Evolutionary conservation across 2,797 vertebrate genomes (phyloP).

Genomic region (Brotogeris chrysoptera): DNA sequence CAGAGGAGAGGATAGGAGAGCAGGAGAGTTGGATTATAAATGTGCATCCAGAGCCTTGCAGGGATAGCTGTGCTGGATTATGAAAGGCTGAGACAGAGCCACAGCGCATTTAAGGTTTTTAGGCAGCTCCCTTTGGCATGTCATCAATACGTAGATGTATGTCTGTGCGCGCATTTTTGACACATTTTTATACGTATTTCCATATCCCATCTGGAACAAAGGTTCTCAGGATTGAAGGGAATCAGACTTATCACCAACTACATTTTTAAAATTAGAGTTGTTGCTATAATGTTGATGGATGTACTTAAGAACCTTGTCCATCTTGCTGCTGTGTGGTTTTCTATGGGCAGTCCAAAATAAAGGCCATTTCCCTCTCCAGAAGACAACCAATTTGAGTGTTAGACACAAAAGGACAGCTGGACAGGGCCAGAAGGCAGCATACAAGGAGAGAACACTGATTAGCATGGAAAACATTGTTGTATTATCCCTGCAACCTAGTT

Average conservation of each 20-base stretch:
- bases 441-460: not conserved
- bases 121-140: not conserved
- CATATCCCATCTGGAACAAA: not conserved
- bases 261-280: not conserved
- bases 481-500: not conserved
- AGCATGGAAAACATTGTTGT: not conserved
- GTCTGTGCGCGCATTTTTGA: not conserved
- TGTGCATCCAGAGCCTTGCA: not conserved
- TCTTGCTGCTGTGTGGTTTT: not conserved
- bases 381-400: not conserved
- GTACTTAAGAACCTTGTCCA: not conserved
- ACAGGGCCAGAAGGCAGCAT: not conserved
- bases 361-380: not conserved
- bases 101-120: not conserved
- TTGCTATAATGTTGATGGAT: not conserved
- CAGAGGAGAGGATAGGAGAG: not conserved
- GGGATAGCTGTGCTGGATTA: not conserved
- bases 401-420: not conserved
- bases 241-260: not conserved
- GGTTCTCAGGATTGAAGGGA: not conserved
- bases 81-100: not conserved
- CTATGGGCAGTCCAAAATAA: not conserved
- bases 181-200: not conserved
- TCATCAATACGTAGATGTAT: not conserved
- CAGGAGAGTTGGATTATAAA: not conserved